Percentiles rank a stretch among this genome's conserved stretches.
phyloP scores from a whole-genome alignment of 2,888 invertebrate genomes.

The Cephus rjabovi region DNA sequence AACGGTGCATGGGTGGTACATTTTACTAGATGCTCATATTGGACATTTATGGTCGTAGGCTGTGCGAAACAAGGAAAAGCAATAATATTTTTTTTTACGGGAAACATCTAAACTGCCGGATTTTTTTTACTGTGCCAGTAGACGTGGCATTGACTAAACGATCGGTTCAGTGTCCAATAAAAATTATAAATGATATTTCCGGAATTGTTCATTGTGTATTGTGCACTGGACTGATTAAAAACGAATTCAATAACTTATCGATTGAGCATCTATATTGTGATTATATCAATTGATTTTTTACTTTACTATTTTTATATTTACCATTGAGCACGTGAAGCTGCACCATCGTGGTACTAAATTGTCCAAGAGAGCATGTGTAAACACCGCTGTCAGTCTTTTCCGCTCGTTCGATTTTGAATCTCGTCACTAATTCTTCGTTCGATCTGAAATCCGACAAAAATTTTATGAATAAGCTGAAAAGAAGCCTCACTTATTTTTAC shows the following conservation, averaged over 20 bases:
- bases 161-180: conserved; percentile 10
- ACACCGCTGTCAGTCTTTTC: conserved; percentile 76
- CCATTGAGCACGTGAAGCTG: conserved; percentile 79
- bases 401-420: conserved; percentile 65
- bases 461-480: fast-evolving
- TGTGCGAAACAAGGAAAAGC: neutral
- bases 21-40: neutral
- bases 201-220: neutral
- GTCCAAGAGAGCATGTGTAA: conserved; percentile 74
- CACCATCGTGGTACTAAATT: conserved; percentile 74
- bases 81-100: conserved; percentile 16
- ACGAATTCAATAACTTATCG: neutral
- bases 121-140: neutral
- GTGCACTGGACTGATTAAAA: too few relatives aligned
- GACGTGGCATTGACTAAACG: neutral
- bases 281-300: neutral
- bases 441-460: conserved; percentile 42
- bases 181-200: neutral
- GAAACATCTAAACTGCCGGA: neutral
- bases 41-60: neutral
- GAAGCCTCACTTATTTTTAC: neutral
- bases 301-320: conserved; percentile 62
- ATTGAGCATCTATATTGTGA: neutral
- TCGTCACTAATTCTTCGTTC: conserved; percentile 56
- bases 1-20: neutral